Evolutionary conservation across 1,140 invertebrate genomes (phyloP), one percentile per base, ranked within the genome.

Genomic region (Drosophila teissieri): DNA sequence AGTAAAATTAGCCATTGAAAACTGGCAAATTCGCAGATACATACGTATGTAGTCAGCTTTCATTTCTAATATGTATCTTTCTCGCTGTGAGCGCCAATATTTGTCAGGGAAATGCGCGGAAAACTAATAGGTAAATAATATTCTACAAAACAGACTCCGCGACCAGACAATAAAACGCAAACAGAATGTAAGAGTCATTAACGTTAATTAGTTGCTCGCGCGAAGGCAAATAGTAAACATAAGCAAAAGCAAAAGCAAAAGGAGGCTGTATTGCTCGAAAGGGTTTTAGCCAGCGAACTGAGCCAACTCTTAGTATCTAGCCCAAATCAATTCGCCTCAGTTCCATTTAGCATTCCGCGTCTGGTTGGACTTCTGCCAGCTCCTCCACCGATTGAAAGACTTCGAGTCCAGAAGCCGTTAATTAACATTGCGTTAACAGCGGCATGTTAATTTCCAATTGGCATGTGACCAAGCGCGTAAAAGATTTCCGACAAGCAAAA

Each of bases 191-290:
- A 65, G 42, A 77, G 63, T 58, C 60, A 74, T 86, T 74, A 63
- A 63, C 67, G 54, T 54, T 80, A 84, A 80, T 85, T 80, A 74
- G 67, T 58, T 67, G 60, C 39, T 45, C 60, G 67, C 52, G 55
- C 55, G 56, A 63, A 55, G 34, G 64, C 51, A 74, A 73, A 72
- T 55, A 72, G 49, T 19, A 19, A 31, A 36, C n/a, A n/a, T 22
- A 12, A 37, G 37, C 15, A 12, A 37, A n/a, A 11, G 10, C 22
- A 44, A 12, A 22, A 4, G 22, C 22, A 24, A 62, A 44, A 17
- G 51, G 31, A 37, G 10, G 34, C 5, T n/a, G 27, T n/a, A 34
- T 12, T 10, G 27, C n/a, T 42, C 3, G n/a, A 37, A 44, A 39
- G 34, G 60, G 24, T 39, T 64, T 46, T 39, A 14, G 53, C 2